These are phyloP conservation scores for Coracias cyanogaster DNA, from an alignment of 2,797 vertebrate genomes.

Conservation along the genomic window DNA sequence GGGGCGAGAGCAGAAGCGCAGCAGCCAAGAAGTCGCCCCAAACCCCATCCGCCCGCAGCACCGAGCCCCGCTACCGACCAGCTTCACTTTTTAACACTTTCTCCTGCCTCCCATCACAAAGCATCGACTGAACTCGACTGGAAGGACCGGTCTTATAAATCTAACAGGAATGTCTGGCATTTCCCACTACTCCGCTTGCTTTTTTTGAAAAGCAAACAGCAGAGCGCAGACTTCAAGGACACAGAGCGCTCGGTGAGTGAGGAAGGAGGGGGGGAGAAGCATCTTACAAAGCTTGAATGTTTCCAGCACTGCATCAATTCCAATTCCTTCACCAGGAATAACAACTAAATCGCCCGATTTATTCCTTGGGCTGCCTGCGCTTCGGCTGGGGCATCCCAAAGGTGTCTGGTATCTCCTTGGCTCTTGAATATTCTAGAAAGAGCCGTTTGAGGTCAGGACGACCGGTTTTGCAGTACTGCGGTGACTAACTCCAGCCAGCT, in stretches of 20 bases:
- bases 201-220: background rate
- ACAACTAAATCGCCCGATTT: fast-evolving
- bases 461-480: background rate
- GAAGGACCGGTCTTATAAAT: background rate
- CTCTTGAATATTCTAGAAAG: conserved; percentile 29
- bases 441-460: background rate
- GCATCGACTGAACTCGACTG: background rate
- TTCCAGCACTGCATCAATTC: background rate
- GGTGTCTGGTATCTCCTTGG: background rate
- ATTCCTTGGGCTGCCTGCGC: background rate
- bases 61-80: background rate
- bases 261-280: background rate
- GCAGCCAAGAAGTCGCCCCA: background rate
- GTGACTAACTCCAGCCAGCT: conserved; percentile 14
- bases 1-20: background rate
- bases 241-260: background rate
- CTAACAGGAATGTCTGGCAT: conserved; percentile 18
- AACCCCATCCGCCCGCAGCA: background rate
- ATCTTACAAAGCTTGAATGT: background rate
- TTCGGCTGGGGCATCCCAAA: background rate
- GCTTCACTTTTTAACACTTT: background rate
- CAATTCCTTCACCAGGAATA: background rate
- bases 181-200: background rate
- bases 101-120: background rate
- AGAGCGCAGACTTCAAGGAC: background rate